Conservation (phyloP, 2,797 vertebrate genomes). For the Peromyscus nudipes region DNA sequence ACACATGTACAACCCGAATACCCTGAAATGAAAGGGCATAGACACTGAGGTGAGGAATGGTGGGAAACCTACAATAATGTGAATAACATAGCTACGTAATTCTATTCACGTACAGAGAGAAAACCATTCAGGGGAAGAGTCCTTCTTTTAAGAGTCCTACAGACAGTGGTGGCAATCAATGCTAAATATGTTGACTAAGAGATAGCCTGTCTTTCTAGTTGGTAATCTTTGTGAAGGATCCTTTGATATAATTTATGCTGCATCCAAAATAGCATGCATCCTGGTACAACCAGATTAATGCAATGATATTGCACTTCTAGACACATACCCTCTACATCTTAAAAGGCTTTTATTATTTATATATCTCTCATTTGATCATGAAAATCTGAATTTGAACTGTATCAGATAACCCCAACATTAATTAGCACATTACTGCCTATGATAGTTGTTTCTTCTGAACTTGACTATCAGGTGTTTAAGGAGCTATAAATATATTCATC, state of each 20-base stretch:
- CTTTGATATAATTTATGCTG: not conserved
- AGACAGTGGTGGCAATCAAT: too few relatives aligned
- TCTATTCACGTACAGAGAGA: not conserved
- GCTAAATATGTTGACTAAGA: not conserved
- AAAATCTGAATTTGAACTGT: not conserved
- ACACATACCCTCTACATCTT: not conserved
- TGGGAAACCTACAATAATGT: not conserved
- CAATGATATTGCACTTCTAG: not conserved
- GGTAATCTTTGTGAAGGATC: not conserved
- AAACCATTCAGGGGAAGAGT: not conserved
- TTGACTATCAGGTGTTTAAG: not conserved
- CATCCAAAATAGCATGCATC: not conserved
- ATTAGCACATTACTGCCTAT: not conserved
- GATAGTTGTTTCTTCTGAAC: not conserved
- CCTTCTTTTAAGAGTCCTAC: not conserved
- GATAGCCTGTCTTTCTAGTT: not conserved
- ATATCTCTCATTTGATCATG: not conserved
- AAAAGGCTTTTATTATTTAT: not conserved
- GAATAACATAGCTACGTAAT: not conserved
- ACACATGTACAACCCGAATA: not conserved
- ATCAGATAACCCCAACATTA: not conserved
- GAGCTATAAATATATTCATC: not conserved
- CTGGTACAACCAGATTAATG: not conserved
- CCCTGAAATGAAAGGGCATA: not conserved
- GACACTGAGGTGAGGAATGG: not conserved